These are phyloP conservation scores for Tillus elongatus DNA, from an alignment of 2,888 invertebrate species.

Conservation along the genomic window DNA sequence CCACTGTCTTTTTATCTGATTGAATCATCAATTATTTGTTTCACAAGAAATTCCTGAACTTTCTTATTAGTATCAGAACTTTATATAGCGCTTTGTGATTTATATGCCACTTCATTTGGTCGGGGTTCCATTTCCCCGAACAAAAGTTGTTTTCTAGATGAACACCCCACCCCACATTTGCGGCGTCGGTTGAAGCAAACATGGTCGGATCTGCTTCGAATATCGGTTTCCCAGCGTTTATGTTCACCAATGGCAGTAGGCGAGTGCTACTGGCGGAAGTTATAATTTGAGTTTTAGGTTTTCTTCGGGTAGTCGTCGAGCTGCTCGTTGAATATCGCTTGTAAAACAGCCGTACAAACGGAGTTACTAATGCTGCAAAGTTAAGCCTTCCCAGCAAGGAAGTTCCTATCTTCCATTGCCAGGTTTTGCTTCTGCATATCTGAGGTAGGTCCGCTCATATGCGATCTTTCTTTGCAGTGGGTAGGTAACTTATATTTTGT, in stretches of 20 bases:
- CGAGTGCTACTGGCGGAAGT: too few species aligned
- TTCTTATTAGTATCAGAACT: constrained; percentile 3
- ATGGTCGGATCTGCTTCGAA: constrained; percentile 15
- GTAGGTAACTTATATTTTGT: constrained; percentile 7
- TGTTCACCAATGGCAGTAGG: too few species aligned
- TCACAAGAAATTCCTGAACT: constrained; percentile 4
- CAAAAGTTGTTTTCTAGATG: constrained; percentile 4
- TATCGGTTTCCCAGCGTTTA: too few species aligned
- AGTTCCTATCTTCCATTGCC: background rate
- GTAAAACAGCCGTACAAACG: constrained; percentile 7
- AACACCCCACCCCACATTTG: constrained; percentile 11
- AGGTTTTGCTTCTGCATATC: background rate
- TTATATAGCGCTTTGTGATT: constrained; percentile 10
- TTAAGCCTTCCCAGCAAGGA: background rate
- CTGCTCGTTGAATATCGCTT: too few species aligned
- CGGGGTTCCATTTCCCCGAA: constrained; percentile 1
- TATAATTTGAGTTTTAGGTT: too few species aligned
- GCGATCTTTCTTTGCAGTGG: constrained; percentile 7
- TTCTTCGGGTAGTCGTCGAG: too few species aligned
- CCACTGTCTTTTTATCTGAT: constrained; percentile 18
- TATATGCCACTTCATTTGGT: constrained; percentile 9
- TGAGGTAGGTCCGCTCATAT: background rate
- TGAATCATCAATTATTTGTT: constrained; percentile 15
- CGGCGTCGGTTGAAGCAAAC: constrained; percentile 19
- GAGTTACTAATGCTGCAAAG: background rate